phyloP scores from a whole-genome alignment of 2,797 vertebrate species.

The Euthynnus affinis region DNA sequence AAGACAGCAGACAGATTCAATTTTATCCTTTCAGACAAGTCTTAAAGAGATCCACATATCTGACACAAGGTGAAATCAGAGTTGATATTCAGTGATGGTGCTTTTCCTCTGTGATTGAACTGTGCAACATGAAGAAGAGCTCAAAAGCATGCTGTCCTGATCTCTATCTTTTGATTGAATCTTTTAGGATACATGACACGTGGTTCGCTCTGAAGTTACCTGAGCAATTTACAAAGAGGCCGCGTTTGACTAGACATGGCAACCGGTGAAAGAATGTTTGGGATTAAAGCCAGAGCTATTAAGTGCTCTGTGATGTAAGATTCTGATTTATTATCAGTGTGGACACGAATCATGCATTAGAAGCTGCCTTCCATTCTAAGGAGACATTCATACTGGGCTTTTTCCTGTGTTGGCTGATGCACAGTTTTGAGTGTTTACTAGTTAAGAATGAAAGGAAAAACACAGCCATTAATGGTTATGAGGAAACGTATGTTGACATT shows the following conservation, averaged over 20 bases:
- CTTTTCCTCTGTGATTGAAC: neutral
- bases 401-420: conserved; percentile 28
- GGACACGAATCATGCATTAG: neutral
- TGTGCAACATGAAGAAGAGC: neutral
- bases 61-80: conserved; percentile 2
- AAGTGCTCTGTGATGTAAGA: conserved; percentile 22
- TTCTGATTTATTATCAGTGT: conserved; percentile 4
- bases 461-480: conserved; percentile 15
- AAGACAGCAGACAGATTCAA: neutral
- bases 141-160: neutral
- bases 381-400: neutral
- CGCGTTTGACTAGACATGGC: conserved; percentile 4
- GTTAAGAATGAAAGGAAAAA: conserved; percentile 24
- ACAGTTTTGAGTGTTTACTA: conserved; percentile 45
- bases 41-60: neutral
- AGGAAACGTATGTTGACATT: conserved; percentile 26
- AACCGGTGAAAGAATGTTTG: neutral
- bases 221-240: neutral
- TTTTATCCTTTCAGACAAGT: neutral
- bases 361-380: neutral
- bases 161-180: conserved; percentile 41
- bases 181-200: neutral
- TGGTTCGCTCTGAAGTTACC: neutral
- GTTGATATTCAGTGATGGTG: neutral
- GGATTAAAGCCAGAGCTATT: conserved; percentile 7